Percentiles rank a stretch among this genome's conserved stretches.
These are phyloP conservation scores for Triplophysa tibetana DNA, from an alignment of 2,113 vertebrate genomes.

Conservation along the genomic window DNA sequence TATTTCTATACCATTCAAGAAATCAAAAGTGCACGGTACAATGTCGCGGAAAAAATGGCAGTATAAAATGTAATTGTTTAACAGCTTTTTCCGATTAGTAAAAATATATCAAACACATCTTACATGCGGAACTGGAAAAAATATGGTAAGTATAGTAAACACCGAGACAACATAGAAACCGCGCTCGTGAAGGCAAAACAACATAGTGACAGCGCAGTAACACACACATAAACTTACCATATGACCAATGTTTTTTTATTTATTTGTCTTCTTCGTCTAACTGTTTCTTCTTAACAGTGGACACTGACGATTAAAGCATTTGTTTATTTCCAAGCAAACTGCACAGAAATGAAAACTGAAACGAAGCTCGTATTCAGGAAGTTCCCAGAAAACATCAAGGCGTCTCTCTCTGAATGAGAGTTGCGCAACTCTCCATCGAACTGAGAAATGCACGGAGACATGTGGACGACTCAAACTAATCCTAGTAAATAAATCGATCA, in stretches of 20 bases:
- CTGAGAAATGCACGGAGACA: background rate
- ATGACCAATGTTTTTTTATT: background rate
- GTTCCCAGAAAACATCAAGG: background rate
- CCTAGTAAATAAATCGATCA: too few relatives aligned
- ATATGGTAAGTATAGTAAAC: background rate
- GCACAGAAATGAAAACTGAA: constrained; percentile 18
- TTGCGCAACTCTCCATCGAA: constrained; percentile 5
- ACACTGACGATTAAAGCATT: background rate
- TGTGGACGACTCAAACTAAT: too few relatives aligned
- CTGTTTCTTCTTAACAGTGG: background rate
- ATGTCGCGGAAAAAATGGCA: too few relatives aligned
- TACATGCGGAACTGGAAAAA: too few relatives aligned
- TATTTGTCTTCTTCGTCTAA: background rate
- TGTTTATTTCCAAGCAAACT: background rate
- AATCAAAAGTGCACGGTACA: too few relatives aligned
- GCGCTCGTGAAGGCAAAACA: background rate
- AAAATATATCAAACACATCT: too few relatives aligned
- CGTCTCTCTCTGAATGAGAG: background rate
- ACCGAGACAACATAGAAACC: background rate
- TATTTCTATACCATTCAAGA: too few relatives aligned
- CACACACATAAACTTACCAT: background rate
- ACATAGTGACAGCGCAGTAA: background rate
- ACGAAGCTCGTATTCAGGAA: constrained; percentile 16
- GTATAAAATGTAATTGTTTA: too few relatives aligned
- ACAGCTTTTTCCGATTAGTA: too few relatives aligned